These are phyloP conservation scores for Oscheius sp. DNA, from an alignment of 1,140 invertebrate genomes.

Conservation along the genomic window DNA sequence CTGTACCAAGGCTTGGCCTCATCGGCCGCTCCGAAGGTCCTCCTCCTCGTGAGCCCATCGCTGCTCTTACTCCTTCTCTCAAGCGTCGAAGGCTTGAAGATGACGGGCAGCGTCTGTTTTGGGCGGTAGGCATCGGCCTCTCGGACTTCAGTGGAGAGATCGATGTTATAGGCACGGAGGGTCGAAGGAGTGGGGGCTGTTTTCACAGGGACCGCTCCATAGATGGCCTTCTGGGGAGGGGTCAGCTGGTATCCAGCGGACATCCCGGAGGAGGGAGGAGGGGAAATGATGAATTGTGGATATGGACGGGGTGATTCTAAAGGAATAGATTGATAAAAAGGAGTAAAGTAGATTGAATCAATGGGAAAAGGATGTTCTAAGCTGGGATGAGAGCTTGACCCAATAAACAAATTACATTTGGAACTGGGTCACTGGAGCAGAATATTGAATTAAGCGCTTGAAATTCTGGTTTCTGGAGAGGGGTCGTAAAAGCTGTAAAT, in stretches of 20 bases:
- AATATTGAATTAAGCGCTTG: no score
- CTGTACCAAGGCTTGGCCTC: background rate
- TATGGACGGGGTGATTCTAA: background rate
- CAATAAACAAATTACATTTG: no score
- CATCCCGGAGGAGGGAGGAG: no score
- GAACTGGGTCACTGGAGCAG: no score
- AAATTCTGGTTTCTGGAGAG: no score
- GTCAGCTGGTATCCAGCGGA: no score
- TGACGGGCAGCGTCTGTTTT: background rate
- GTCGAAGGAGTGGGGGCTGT: constrained; percentile 19
- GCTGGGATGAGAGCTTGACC: no score
- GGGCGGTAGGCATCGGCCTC: background rate
- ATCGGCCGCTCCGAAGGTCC: constrained; percentile 1
- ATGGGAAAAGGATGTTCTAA: no score
- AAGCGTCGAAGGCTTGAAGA: background rate
- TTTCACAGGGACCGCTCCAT: background rate
- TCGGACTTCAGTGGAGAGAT: background rate
- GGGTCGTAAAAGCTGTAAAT: no score
- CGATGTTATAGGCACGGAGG: constrained; percentile 20
- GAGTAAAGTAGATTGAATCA: no score
- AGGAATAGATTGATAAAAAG: no score
- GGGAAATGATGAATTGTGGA: no score
- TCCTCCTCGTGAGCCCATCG: background rate
- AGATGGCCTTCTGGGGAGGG: background rate
- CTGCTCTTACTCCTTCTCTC: background rate